Base-by-base conservation (phyloP, 2,113 vertebrate species). In the Leucosticte australis region DNA sequence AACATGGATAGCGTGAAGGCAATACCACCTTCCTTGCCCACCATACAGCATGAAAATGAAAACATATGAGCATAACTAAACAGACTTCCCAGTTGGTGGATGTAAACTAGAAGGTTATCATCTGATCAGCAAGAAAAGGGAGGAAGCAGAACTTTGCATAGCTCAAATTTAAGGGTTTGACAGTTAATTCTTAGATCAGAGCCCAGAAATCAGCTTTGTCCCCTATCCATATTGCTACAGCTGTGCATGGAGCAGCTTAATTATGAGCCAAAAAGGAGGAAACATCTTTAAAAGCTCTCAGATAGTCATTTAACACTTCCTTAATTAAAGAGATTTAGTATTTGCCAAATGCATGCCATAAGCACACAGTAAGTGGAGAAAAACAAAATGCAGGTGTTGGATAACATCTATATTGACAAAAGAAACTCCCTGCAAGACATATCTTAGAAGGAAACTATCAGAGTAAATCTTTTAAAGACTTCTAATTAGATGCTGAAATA, bases 401-500 rank as follows among this genome's bases (percentile, higher is more conserved):
- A 81, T 97, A 97, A 96, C 92, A 97, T 97, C 96, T 93, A 10
- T 90, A 15, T 63, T 94, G 97, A 96, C 82, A 96, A 96, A 97
- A 91, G 26, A 64, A 95, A 41, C 86, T 94, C 75, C 70, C 85
- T 75, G 83, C 49, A 65, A 80, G 82, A 91, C 47, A 33, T 77
- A 83, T 69, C 90, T 86, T 83, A 94, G 92, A 95, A 96, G 96
- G 88, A 89, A 97, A 80, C 26, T 75, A 91, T 78, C 44, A 64
- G 62, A 95, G 47, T 94, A 95, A 95, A 94, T 96, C 89, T 90
- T 97, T 96, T 96, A 95, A 97, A 97, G 93, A 85, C 86, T 94
- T 97, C 94, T 97, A 96, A 97, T 98, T 96, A 97, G 95, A 97
- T 88, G 85, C 42, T 49, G 65, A 97, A 97, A 94, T 92, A 97